Base-by-base conservation (phyloP, 2,797 vertebrate genomes). In the Leptoclinus maculatus region DNA sequence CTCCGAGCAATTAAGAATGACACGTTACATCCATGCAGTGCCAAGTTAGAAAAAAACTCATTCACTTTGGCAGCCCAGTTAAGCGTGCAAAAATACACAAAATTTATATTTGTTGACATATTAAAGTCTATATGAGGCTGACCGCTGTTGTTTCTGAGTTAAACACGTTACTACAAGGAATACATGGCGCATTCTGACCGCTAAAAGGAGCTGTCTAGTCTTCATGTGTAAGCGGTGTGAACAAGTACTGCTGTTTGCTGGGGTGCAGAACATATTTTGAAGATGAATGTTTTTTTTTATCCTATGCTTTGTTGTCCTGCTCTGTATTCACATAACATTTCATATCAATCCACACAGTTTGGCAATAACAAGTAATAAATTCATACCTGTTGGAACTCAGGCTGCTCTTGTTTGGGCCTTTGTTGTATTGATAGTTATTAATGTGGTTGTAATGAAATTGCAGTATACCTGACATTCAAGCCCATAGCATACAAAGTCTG, bases 391-490 rank as follows among this genome's bases (percentile, higher is more conserved):
- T 45, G 62, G 27, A 79, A 66, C 16, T 11, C 54, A 56, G 47
- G 45, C 67, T 66, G 51, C 83, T 72, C 25, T 72, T 36, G 41
- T 76, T 59, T 5, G 8, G 54, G 71, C 53, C 41, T 77, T 32
- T 29, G 41, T 72, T 83, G 49, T 41, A 16, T 41, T 53, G 56
- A 59, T 60, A 49, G 76, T 77, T 84, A 83, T 80, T 85, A 82
- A 87, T 86, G 71, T 70, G 74, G 47, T 78, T 84, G 60, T 83
- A 85, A 77, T 87, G 73, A 86, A 87, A 89, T 45, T 68, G 68
- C 59, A 56, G 51, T 57, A 49, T 71, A 66, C 45, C 8, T 56
- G 64, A 62, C 69, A 80, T 79, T 73, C 56, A 56, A 54, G 80
- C 72, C 45, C 65, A 84, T 64, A 86, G 78, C 78, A 45, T 34